Evolutionary conservation across 2,888 invertebrate species (phyloP).

Genomic region (Ophion obscuratus): DNA sequence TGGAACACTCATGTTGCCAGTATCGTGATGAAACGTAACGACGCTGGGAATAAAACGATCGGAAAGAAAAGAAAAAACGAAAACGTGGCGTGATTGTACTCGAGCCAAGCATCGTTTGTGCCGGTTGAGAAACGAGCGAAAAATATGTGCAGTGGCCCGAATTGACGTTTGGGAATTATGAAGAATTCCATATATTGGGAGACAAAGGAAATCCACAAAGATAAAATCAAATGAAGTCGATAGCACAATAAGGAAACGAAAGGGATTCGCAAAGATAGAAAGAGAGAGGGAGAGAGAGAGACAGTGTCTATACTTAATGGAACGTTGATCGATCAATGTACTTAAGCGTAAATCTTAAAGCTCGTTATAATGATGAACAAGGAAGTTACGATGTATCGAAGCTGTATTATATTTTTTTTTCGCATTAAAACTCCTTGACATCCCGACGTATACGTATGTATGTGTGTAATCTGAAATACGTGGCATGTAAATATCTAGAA

Average conservation of each 20-base stretch:
- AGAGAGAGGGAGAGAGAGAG: not conserved
- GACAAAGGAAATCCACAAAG: conserved; percentile 40
- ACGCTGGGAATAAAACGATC: not conserved
- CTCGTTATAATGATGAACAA: conserved; percentile 53
- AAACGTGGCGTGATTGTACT: not conserved
- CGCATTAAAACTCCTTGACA: conserved; percentile 42
- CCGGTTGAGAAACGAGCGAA: not conserved
- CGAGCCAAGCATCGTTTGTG: not conserved
- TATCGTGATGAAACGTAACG: not conserved
- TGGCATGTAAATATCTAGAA: conserved; percentile 59
- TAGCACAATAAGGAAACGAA: conserved; percentile 63
- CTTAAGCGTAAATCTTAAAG: conserved; percentile 73
- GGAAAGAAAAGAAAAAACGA: not conserved
- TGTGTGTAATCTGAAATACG: conserved; percentile 54
- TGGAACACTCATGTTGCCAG: not conserved
- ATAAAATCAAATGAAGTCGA: conserved; percentile 48
- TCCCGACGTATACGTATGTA: conserved; percentile 21
- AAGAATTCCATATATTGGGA: no score
- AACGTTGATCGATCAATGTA: conserved; percentile 76
- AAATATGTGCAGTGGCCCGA: not conserved
- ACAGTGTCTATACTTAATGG: conserved; percentile 54
- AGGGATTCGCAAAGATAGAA: conserved; percentile 57
- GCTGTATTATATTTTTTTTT: conserved; percentile 64
- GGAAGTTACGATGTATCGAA: conserved; percentile 60
- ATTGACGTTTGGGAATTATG: not conserved